Conservation (phyloP, 23 tunicate species). For the Oikopleura vanhoeffeni region DNA sequence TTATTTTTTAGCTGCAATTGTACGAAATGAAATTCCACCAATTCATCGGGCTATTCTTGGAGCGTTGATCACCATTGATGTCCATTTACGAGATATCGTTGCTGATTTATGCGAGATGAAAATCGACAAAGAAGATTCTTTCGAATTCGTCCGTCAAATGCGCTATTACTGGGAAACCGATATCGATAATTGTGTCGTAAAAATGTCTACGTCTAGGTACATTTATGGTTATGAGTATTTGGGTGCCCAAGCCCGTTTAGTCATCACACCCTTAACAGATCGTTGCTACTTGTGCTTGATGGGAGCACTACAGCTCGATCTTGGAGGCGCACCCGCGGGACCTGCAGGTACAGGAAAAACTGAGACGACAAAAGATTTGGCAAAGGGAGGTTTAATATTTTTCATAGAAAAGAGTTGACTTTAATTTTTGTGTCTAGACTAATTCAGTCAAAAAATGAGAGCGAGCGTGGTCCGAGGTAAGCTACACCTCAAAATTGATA, state of each 20-base stretch:
- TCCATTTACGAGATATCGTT: slow-evolving; percentile 89
- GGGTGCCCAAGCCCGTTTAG: slow-evolving; percentile 77
- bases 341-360: slow-evolving; percentile 99
- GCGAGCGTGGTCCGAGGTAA: no score
- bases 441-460: no score
- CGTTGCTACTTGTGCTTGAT: slow-evolving; percentile 83
- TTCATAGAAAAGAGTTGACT: no score
- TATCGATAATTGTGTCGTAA: slow-evolving; percentile 70
- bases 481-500: no score
- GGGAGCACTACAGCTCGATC: slow-evolving; percentile 97
- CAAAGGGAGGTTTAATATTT: no score
- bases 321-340: slow-evolving; percentile 98
- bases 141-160: slow-evolving; percentile 78
- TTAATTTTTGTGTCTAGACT: no score
- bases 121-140: slow-evolving; percentile 31
- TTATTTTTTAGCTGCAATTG: slow-evolving; percentile 79
- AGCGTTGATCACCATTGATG: slow-evolving; percentile 92
- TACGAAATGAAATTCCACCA: slow-evolving; percentile 51
- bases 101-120: slow-evolving; percentile 58
- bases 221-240: slow-evolving; percentile 90
- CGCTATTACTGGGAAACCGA: slow-evolving; percentile 94
- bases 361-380: slow-evolving; percentile 93
- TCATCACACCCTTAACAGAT: slow-evolving; percentile 96
- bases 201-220: slow-evolving; percentile 52
- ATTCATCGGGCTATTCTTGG: slow-evolving; percentile 76